A percentile compares a stretch with the other conserved stretches of the same genome.
These are phyloP conservation scores for Lordiphosa andalusiaca DNA, from an alignment of 2,888 invertebrate genomes.

Conservation along the genomic window DNA sequence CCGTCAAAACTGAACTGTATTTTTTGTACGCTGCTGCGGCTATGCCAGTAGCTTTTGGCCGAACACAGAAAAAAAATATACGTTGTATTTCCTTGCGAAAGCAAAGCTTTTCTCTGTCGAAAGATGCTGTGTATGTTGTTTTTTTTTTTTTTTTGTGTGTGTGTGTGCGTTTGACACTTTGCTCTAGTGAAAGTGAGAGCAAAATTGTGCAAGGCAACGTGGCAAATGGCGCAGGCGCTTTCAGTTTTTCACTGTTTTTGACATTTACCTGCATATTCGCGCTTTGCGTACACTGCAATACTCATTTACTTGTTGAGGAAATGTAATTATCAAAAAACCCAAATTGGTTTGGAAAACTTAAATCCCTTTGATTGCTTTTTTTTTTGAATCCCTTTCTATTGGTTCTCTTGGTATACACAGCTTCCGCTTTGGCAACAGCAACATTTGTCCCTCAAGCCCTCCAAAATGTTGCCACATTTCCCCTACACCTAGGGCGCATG, in stretches of 20 bases:
- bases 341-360: no score
- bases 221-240: conserved; percentile 49
- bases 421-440: not conserved
- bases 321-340: not conserved
- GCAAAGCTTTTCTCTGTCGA: conserved; percentile 20
- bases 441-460: not conserved
- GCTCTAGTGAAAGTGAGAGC: conserved; percentile 45
- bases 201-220: conserved; percentile 1
- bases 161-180: conserved; percentile 7
- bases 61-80: conserved; percentile 8
- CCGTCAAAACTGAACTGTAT: conserved; percentile 58
- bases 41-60: conserved; percentile 41
- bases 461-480: conserved; percentile 5
- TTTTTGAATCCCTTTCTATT: no score
- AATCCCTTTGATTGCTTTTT: no score
- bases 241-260: conserved; percentile 19
- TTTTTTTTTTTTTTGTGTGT: not conserved
- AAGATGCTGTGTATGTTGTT: conserved; percentile 31
- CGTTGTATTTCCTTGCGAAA: not conserved
- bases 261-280: conserved; percentile 33
- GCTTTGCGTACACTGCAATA: conserved; percentile 10
- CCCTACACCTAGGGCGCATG: conserved; percentile 26
- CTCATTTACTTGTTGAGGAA: conserved; percentile 39
- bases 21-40: conserved; percentile 51
- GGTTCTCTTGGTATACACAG: no score